Base-by-base conservation (phyloP, 1,140 invertebrate species). In the Nephila pilipes region DNA sequence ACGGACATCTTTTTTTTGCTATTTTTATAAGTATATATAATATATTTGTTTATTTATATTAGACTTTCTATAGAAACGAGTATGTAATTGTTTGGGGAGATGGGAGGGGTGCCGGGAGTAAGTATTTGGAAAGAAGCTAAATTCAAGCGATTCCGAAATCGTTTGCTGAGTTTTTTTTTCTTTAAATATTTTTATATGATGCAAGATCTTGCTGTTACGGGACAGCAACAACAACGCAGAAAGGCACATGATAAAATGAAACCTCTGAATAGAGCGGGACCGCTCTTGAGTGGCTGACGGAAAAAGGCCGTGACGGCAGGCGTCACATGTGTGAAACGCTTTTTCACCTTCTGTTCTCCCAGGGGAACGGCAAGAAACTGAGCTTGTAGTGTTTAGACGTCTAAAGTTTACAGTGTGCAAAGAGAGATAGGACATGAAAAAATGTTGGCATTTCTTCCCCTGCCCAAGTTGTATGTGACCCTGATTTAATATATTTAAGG, bases 231-330 rank as follows among this genome's bases (percentile, higher is more conserved):
- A 93, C 93, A 93, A 93, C 87, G 93, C 93, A 93, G 87, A 93
- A 93, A 93, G 93, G 93, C 93, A 93, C 93, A 93, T 93, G 93
- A 93, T 93, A 93, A 93, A 89, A 93, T 93, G 88, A 93, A 93
- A 93, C 83, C 88, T 93, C 93, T 85, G 32, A 93, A 87, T 22
- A 93, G 87, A 93, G 92, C 85, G 54, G 85, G 36, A 83, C 25
- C 36, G 92, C 87, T 93, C 92, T 22, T 65, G 60, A 93, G 91
- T 93, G 91, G 91, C 91, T 93, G 85, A 93, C 85, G 91, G 91
- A 87, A 87, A 87, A 93, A 91, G 90, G 90, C 90, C 25, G 75
- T 91, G 90, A 91, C 90, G 58, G 46, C 65, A 58, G 54, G 32
- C 57, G 90, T 91, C 90, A 91, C 90, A 85, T 80, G 57, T 85